Evolutionary conservation across 1,140 invertebrate genomes (phyloP).

Genomic region (Lordiphosa clarofinis): DNA sequence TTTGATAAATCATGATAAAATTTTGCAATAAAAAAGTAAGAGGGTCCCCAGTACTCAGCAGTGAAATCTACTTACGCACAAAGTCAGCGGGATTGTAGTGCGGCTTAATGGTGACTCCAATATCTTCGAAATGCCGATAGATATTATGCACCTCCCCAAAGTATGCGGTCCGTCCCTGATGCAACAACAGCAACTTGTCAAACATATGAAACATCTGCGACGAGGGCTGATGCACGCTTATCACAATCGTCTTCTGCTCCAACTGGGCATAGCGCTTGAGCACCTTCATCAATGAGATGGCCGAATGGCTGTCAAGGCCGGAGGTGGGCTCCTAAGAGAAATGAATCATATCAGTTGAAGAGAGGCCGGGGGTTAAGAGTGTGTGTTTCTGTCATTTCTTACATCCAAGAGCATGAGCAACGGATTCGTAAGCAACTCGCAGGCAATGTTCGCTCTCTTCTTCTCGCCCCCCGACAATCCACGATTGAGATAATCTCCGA

Average conservation of each 20-base stretch:
- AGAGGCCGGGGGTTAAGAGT: not conserved
- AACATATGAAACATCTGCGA: slow-evolving; percentile 94
- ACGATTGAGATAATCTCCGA: slow-evolving; percentile 88
- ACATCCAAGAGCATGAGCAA: slow-evolving; percentile 92
- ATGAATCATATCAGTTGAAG: not conserved
- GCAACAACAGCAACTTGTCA: slow-evolving; percentile 88
- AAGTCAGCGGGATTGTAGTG: slow-evolving; percentile 94
- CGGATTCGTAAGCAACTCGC: slow-evolving; percentile 92
- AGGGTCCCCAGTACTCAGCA: too few species aligned
- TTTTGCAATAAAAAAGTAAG: too few species aligned
- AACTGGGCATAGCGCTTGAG: slow-evolving; percentile 88
- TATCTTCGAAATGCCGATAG: slow-evolving; percentile 87
- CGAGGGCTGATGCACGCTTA: slow-evolving; percentile 92
- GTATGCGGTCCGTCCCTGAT: slow-evolving; percentile 89
- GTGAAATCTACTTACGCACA: slow-evolving; percentile 84
- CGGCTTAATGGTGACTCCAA: slow-evolving; percentile 87
- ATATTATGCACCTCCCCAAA: slow-evolving; percentile 89
- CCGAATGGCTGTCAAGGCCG: slow-evolving; percentile 91
- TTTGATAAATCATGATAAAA: too few species aligned
- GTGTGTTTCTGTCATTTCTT: slow-evolving; percentile 79
- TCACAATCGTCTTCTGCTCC: slow-evolving; percentile 90
- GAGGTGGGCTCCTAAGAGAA: slow-evolving; percentile 89
- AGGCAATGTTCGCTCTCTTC: slow-evolving; percentile 92
- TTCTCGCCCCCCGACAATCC: slow-evolving; percentile 93
- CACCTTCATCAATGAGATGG: slow-evolving; percentile 87